A percentile compares a stretch with the other conserved stretches of the same genome.
Evolutionary conservation across 2,113 vertebrate genomes (phyloP).

Genomic region (Garra rufa): DNA sequence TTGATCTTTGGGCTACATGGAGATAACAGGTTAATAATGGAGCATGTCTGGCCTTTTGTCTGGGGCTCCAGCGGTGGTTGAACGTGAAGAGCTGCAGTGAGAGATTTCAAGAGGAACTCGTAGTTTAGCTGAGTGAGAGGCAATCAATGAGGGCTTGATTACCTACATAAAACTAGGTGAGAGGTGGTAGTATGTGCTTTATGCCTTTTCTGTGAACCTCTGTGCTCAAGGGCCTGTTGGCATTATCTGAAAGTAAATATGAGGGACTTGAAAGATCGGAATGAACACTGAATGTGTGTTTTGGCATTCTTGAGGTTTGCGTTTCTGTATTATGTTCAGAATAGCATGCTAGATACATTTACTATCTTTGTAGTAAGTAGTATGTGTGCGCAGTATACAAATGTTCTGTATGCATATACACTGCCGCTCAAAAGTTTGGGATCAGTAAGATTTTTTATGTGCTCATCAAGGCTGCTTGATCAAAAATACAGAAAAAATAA

Average conservation of each 20-base stretch:
- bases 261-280: not conserved
- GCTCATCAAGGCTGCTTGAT: too few relatives aligned
- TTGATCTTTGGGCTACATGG: constrained; percentile 18
- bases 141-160: constrained; percentile 30
- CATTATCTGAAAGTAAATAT: not conserved
- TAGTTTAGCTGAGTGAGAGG: constrained; percentile 22
- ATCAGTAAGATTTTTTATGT: too few relatives aligned
- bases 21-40: constrained; percentile 40
- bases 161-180: constrained; percentile 9
- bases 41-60: constrained; percentile 19
- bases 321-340: not conserved
- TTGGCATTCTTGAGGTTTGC: not conserved
- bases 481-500: too few relatives aligned
- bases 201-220: not conserved
- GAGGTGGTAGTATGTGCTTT: not conserved
- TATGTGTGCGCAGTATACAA: not conserved
- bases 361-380: not conserved
- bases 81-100: constrained; percentile 7
- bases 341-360: not conserved
- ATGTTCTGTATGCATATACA: not conserved
- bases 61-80: not conserved
- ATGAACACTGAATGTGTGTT: not conserved
- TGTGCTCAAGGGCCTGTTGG: not conserved
- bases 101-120: constrained; percentile 25
- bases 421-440: too few relatives aligned